Percentiles rank a stretch among this genome's conserved stretches.
phyloP scores from a whole-genome alignment of 2,797 vertebrate genomes.

The Catamblyrhynchus diadema region DNA sequence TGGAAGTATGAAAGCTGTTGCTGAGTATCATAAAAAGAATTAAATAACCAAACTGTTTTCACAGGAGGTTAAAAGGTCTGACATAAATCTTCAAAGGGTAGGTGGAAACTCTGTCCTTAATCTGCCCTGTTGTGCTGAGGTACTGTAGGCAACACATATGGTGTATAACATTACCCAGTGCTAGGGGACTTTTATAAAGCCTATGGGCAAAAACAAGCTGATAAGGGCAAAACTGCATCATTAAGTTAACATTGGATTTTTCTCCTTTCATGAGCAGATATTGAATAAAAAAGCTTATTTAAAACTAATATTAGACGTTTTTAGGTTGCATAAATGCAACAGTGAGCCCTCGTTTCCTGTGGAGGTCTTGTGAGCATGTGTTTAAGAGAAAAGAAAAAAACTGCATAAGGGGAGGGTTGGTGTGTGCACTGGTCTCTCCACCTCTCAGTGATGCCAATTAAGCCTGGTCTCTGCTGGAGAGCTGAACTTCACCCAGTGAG shows the following conservation, averaged over 20 bases:
- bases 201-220: background rate
- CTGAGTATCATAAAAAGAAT: constrained; percentile 47
- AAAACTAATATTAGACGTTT: background rate
- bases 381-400: background rate
- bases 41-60: constrained; percentile 28
- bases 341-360: background rate
- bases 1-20: constrained; percentile 44
- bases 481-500: background rate
- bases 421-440: rapidly evolving
- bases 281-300: background rate
- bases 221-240: background rate
- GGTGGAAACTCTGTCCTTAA: constrained; percentile 1
- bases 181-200: background rate
- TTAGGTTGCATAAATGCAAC: background rate
- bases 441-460: background rate
- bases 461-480: background rate
- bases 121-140: background rate
- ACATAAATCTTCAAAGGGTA: constrained; percentile 39
- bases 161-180: background rate
- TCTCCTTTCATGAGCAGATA: background rate
- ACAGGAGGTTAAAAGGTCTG: constrained; percentile 26
- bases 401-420: background rate
- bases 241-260: background rate
- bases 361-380: rapidly evolving
- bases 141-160: background rate